These are phyloP conservation scores for Egretta garzetta DNA, from an alignment of 2,113 vertebrate species.

Conservation along the genomic window DNA sequence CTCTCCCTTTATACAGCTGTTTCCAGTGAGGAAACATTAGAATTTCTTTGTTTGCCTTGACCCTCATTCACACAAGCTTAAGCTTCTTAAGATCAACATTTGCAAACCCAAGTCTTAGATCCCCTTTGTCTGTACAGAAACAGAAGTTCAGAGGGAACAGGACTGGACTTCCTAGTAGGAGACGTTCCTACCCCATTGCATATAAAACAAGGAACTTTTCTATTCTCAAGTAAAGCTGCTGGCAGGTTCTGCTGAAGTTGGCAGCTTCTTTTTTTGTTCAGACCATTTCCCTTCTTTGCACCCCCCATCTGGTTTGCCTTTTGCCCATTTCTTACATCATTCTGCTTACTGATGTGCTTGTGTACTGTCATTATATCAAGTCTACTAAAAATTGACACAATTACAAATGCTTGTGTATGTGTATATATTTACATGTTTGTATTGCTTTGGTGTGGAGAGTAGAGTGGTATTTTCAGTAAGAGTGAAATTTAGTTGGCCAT, in stretches of 20 bases:
- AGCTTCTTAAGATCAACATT: background rate
- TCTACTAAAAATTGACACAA: background rate
- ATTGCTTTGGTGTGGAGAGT: background rate
- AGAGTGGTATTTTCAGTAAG: background rate
- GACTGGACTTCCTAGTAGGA: background rate
- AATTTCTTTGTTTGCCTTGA: background rate
- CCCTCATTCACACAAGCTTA: background rate
- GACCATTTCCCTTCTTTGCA: background rate
- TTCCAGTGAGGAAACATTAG: background rate
- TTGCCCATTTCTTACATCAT: background rate
- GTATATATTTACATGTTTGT: background rate
- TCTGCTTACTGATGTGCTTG: background rate
- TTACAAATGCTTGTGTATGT: background rate
- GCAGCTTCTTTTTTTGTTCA: background rate
- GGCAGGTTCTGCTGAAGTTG: background rate
- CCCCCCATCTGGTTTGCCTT: background rate
- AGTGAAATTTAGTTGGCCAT: background rate
- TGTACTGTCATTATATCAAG: background rate
- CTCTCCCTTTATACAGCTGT: background rate
- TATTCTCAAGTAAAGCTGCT: background rate
- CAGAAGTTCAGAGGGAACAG: background rate
- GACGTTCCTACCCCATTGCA: background rate
- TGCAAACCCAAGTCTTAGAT: background rate
- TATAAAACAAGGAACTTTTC: background rate
- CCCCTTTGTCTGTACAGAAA: background rate